Evolutionary conservation across 1,140 invertebrate species (phyloP), one percentile per base, ranked within the genome.

Genomic region (Adoxophyes honmai): DNA sequence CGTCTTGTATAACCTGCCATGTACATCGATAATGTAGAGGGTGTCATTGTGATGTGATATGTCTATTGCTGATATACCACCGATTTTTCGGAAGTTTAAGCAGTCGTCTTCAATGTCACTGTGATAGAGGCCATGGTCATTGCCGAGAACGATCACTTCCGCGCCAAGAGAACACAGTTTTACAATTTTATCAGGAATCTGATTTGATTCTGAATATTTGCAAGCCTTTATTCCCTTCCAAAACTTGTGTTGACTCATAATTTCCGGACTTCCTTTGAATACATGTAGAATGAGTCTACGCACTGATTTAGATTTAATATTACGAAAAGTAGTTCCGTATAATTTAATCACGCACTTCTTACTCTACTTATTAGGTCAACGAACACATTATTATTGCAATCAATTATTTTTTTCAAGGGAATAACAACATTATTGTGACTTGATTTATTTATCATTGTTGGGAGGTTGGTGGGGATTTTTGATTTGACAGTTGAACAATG

Each of bases 1-100:
- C 66, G 91, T 89, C 81, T 91, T 92, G 61, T 91, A 91, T 8
- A 93, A 89, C 51, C 90, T 83, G 11, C 93, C 93, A 70, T 91
- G 88, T 38, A 88, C 81, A 78, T 92, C 91, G 57, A 94, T 90
- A 55, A 93, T 88, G 77, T 91, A 94, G 34, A 94, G 78, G 64
- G 91, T 79, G 60, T 91, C 77, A 65, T 90, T 90, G 74, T 91
- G 90, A 65, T 89, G 90, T 57, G 92, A 91, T 72, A 94, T 91
- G 81, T 94, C 93, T 55, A 91, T 78, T 5, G 90, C 92, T 63
- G 66, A 68, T 28, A 91, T 80, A 55, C 87, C 81, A 39, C 66
- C 67, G 15, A 89, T 63, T 70, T 79, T 88, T 60, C 71, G 79
- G 66, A 88, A 89, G 52, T 75, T 77, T 59, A 86, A 64, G 35